Percentiles rank a stretch among this genome's conserved stretches.
Evolutionary conservation across 2,113 vertebrate genomes (phyloP).

Genomic region (Daboia siamensis): DNA sequence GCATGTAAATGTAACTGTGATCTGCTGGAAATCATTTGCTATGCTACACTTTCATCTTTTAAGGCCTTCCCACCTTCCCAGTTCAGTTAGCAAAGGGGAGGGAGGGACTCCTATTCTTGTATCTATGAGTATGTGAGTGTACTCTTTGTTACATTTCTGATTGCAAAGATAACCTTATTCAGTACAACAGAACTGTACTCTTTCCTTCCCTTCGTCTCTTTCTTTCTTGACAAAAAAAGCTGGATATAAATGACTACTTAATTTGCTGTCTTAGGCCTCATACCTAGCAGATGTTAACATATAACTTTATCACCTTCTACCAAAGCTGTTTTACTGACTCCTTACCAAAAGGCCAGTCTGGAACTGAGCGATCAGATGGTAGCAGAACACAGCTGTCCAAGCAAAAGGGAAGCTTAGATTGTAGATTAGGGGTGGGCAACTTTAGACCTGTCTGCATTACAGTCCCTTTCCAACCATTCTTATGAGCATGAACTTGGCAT

Average conservation of each 20-base stretch:
- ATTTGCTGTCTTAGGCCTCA: not conserved
- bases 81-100: not conserved
- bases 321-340: not conserved
- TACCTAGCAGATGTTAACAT: not conserved
- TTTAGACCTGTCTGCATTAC: not conserved
- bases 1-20: conserved; percentile 22
- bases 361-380: not conserved
- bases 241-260: not conserved
- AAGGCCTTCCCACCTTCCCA: not conserved
- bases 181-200: not conserved
- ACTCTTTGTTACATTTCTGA: conserved; percentile 2
- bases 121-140: not conserved
- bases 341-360: not conserved
- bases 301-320: not conserved
- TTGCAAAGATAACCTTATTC: not conserved
- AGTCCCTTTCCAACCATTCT: not conserved
- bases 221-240: not conserved
- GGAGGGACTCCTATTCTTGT: not conserved
- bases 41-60: conserved; percentile 2
- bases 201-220: no score
- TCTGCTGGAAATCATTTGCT: conserved; percentile 6
- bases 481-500: not conserved
- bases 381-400: not conserved
- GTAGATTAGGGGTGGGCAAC: not conserved
- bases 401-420: not conserved